A percentile compares a stretch with the other conserved stretches of the same genome.
Conservation (phyloP, 35 echinoderm and acorn worm genomes). For the Diadema setosum region DNA sequence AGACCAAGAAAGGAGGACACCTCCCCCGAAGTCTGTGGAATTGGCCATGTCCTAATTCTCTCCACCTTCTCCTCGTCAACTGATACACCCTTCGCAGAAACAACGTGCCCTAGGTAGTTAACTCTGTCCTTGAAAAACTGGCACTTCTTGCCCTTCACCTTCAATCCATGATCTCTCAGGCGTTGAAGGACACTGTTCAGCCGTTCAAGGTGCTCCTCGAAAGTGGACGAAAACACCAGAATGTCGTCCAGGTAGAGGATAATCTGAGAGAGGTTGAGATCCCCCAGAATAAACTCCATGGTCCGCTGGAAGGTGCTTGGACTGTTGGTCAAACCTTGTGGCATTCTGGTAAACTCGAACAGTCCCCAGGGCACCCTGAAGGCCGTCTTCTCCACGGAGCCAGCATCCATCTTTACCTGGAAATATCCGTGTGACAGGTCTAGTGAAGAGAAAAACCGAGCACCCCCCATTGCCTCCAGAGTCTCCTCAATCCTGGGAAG, state of each 20-base stretch:
- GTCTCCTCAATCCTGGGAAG: no score
- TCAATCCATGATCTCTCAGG: conserved; percentile 14
- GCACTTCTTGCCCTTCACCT: conserved; percentile 42
- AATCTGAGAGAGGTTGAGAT: conserved; percentile 34
- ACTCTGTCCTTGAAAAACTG: neutral
- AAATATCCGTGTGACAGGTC: conserved; percentile 63
- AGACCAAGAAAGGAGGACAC: no score
- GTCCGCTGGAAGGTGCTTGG: conserved; percentile 51
- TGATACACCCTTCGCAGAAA: neutral
- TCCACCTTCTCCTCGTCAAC: conserved; percentile 26
- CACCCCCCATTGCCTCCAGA: conserved; percentile 56
- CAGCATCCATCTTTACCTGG: conserved; percentile 30
- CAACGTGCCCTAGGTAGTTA: conserved; percentile 35
- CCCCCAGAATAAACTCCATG: no score
- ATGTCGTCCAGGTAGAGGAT: conserved; percentile 54
- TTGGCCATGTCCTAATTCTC: conserved; percentile 3
- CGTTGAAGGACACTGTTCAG: conserved; percentile 23
- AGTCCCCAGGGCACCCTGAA: conserved; percentile 55
- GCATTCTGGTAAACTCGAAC: conserved; percentile 41
- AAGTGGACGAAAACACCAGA: conserved; percentile 32
- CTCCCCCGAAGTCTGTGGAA: neutral
- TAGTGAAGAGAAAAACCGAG: conserved; percentile 31
- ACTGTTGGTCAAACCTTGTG: conserved; percentile 42
- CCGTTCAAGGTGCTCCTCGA: conserved; percentile 49
- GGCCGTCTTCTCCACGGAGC: conserved; percentile 36